Base-by-base conservation (phyloP, 2,113 vertebrate species). In the Egretta garzetta region DNA sequence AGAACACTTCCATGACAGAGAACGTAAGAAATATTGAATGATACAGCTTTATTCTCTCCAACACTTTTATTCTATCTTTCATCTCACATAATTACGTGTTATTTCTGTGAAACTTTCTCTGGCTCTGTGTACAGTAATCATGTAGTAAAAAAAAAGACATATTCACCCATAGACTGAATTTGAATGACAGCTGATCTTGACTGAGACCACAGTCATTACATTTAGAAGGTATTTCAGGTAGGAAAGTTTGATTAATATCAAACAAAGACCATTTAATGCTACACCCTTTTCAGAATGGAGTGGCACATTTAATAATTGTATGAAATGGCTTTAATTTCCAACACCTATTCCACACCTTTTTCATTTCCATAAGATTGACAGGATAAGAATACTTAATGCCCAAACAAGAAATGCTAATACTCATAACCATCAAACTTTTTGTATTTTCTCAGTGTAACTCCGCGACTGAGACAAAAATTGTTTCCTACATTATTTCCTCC, bases 201-300 rank as follows among this genome's bases (percentile, higher is more conserved):
- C 84, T 98, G 83, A 90, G 96, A 93, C 84, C 73, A 23, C 80
- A 97, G 95, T 94, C 92, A 96, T 98, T 98, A 97, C 62, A 95
- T 96, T 96, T 92, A 88, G 91, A 96, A 92, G 71, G 59, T 76
- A 95, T 90, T 95, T 95, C 88, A 80, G 62, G 93, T 80, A 96
- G 58, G 70, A 93, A 97, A 94, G 96, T 93, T 97, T 97, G 96
- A 98, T 97, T 98, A 98, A 97, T 95, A 97, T 97, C 95, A 97
- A 96, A 97, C 84, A 98, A 98, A 97, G 95, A 67, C 83, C 91
- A 95, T 98, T 97, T 97, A 97, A 90, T 97, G 80, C 94, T 97
- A 35, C 92, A 96, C 45, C 66, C 67, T 94, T 96, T 97, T 90
- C 95, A 94, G 55, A 72, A 77, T 66, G 37, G 67, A 96, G 49